Evolutionary conservation across 2,797 vertebrate genomes (phyloP), one percentile per base, ranked within the genome.

Genomic region (Lophotriccus pileatus): DNA sequence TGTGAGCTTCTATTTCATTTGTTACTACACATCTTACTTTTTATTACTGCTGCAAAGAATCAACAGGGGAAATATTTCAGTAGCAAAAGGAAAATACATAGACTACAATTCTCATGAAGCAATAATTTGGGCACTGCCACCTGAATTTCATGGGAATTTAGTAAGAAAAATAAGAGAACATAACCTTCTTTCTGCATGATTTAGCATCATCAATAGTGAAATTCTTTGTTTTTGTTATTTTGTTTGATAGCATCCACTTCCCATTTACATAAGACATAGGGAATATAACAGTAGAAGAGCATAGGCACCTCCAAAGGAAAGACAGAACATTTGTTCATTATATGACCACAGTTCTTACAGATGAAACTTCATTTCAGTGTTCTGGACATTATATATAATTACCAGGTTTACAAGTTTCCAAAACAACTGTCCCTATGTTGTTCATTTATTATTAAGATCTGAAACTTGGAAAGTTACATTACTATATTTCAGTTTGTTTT

Each of bases 61-160:
- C 43, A 90, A 49, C 14, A 82, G 43, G 32, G 80, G 66, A 91
- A 59, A 28, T 74, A 47, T 92, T 93, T 92, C 19, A 22, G 58
- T 28, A 87, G 46, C 12, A 68, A 84, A 56, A 87, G n/a, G 52
- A 95, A 89, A 87, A 91, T 58, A 85, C 24, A 47, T 23, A 93
- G 74, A 21, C 34, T 90, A 69, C 32, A 70, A 2, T 85, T 95
- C 69, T 86, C 80, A 43, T 50, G 27, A 78, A 94, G 91, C 13
- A 79, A 14, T 83, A 25, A 84, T 76, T 84, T 36, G 15, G 50
- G 13, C 17, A 87, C 22, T 69, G 62, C 20, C 22, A 82, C 59
- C 23, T 79, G 83, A 93, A 86, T 67, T 91, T 94, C 85, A 74
- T 1, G 14, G 46, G 62, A 91, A 94, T 84, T 81, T 92, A 94